Evolutionary conservation across 2,888 invertebrate genomes (phyloP), one percentile per base, ranked within the genome.

Genomic region (Mesorhabditis spiculigera): DNA sequence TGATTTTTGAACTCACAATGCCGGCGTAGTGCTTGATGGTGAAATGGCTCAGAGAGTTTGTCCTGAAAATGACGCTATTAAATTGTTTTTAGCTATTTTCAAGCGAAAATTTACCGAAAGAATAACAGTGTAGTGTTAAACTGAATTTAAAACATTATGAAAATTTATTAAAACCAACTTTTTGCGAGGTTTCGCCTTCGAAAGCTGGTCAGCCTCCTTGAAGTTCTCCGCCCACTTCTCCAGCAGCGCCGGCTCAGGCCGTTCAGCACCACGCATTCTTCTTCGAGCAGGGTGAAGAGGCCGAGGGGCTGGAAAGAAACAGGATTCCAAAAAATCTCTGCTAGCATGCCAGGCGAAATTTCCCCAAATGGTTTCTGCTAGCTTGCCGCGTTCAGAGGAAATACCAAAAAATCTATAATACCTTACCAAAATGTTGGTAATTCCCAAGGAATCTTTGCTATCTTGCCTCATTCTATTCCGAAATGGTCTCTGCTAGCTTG

Each of bases 1-100:
- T 13, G n/a, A 13, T 50, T n/a, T 50, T 10, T 13, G n/a, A 50
- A 64, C 80, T 81, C 66, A 86, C 86, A 86, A 72, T 80, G 78
- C 88, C 88, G 71, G 88, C 88, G 75, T 88, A 88, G 73, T 88
- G 88, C 71, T 85, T 82, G 61, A 80, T 73, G 5, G 74, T 67
- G 66, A 79, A 78, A 63, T 80, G 77, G 3, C 85, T 84, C 73
- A 28, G 28, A 1, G 28, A 28, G 28, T 28, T 28, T 28, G 28
- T 28, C 28, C 28, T 28, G 28, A 3, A 28, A 28, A 28, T 28
- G 1, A 28, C 28, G 28, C 3, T 28, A 28, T 28, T 28, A 28
- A 28, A 28, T 28, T 28, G 28, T 28, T 28, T 28, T 28, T 28
- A 28, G 28, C 28, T 28, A 28, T 28, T 28, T 28, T 28, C n/a